Evolutionary conservation across 2,888 invertebrate genomes (phyloP).

Genomic region (Aleiodes testaceus): DNA sequence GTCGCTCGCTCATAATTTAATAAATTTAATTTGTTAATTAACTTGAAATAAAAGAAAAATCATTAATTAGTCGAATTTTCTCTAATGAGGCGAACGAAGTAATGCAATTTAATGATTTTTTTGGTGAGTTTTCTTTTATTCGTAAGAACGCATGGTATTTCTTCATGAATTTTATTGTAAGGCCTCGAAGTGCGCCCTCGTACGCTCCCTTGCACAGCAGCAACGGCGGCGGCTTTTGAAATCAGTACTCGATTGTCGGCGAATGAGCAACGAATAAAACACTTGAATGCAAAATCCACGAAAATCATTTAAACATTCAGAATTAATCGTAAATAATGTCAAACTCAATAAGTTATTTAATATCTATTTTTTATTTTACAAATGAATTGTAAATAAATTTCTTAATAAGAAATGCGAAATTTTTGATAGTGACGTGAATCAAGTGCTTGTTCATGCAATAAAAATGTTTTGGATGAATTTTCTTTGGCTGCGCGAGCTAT

Average conservation of each 20-base stretch:
- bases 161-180: constrained; percentile 14
- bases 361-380: constrained; percentile 40
- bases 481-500: constrained; percentile 65
- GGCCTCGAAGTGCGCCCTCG: constrained; percentile 40
- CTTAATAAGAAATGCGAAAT: constrained; percentile 49
- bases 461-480: constrained; percentile 69
- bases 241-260: not conserved
- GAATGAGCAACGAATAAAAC: constrained; percentile 5
- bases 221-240: constrained; percentile 31
- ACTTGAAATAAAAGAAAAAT: no score
- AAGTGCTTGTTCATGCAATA: constrained; percentile 49
- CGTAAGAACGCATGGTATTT: not conserved
- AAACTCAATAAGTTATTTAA: constrained; percentile 10
- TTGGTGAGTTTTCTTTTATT: not conserved
- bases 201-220: constrained; percentile 37
- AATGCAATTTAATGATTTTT: not conserved
- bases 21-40: no score
- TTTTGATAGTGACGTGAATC: constrained; percentile 45
- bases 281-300: not conserved
- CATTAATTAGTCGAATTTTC: no score
- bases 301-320: not conserved
- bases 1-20: no score
- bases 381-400: constrained; percentile 46
- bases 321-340: no score
- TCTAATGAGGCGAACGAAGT: no score